phyloP scores from a whole-genome alignment of 2,113 vertebrate species.

The Centropus unirufus region DNA sequence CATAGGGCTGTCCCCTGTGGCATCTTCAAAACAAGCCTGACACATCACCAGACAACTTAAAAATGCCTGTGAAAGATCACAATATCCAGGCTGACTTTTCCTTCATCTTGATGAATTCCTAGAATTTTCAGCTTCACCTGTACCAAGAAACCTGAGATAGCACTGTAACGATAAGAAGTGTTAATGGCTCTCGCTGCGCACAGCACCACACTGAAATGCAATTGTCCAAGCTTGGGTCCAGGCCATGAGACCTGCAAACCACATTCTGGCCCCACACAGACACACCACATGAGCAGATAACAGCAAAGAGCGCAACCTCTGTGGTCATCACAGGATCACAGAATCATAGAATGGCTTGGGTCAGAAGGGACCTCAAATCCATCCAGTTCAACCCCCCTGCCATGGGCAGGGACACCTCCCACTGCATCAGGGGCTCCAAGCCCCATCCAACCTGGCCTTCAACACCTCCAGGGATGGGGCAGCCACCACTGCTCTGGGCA shows the following conservation, averaged over 20 bases:
- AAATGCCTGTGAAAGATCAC: neutral
- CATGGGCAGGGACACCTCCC: too few species aligned
- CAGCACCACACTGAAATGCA: neutral
- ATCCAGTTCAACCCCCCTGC: too few species aligned
- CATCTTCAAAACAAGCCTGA: neutral
- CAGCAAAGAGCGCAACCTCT: neutral
- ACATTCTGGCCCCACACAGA: neutral
- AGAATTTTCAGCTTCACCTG: neutral
- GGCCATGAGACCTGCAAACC: neutral
- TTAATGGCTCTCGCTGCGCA: neutral
- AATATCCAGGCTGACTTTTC: neutral
- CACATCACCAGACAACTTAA: neutral
- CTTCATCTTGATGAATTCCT: neutral
- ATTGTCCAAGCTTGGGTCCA: neutral
- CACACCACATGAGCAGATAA: accelerated
- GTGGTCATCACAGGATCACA: neutral
- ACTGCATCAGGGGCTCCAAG: too few species aligned
- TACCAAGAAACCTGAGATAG: neutral
- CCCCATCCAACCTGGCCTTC: too few species aligned
- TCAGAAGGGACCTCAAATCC: too few species aligned
- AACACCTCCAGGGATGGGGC: too few species aligned
- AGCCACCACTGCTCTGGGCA: too few species aligned
- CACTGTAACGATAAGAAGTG: neutral
- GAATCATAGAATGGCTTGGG: too few species aligned
- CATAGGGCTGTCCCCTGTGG: neutral